Conservation (phyloP, 2,113 vertebrate species). For the Chlorodrepanis virens region DNA sequence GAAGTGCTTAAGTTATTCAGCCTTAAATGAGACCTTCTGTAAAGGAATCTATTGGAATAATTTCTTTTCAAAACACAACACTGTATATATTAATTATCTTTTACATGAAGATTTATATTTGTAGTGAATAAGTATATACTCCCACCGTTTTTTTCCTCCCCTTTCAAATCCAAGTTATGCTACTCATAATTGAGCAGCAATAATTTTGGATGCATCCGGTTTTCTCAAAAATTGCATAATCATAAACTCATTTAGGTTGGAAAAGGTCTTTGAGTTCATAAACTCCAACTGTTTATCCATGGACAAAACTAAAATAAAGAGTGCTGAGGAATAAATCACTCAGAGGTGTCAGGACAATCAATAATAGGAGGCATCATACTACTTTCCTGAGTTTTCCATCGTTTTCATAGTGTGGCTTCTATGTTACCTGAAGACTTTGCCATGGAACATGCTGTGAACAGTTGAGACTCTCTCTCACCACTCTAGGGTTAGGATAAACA, state of each 20-base stretch:
- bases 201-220: background rate
- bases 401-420: background rate
- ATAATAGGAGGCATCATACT: background rate
- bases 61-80: background rate
- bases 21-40: background rate
- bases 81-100: background rate
- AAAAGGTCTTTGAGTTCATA: background rate
- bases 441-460: background rate
- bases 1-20: background rate
- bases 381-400: background rate
- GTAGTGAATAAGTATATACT: background rate
- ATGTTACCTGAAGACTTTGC: background rate
- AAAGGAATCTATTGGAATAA: background rate
- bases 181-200: background rate
- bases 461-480: background rate
- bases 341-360: background rate
- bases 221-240: background rate
- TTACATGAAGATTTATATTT: background rate
- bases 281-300: background rate
- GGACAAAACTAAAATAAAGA: background rate
- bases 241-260: background rate
- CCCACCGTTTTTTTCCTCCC: background rate
- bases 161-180: background rate
- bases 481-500: background rate
- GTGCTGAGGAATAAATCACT: background rate